Percentiles rank a stretch among this genome's conserved stretches.
phyloP scores from a whole-genome alignment of 2,797 vertebrate genomes.

The Eulemur coronatus region DNA sequence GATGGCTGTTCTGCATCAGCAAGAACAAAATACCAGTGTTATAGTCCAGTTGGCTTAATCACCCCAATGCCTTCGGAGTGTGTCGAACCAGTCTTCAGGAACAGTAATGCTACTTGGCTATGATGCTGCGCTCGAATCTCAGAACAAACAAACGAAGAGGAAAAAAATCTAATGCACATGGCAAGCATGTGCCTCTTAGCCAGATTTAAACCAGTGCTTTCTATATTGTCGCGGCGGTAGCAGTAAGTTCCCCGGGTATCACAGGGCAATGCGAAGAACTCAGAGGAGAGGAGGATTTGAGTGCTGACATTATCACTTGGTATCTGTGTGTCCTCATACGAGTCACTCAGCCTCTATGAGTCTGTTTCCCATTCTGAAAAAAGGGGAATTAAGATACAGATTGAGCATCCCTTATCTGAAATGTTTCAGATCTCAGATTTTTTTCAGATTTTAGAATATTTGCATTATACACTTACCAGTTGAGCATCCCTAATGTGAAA shows the following conservation, averaged over 20 bases:
- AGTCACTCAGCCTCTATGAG: neutral
- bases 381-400: neutral
- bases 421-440: neutral
- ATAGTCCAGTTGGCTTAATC: neutral
- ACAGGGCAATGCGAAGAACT: neutral
- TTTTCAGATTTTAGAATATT: neutral
- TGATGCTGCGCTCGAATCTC: neutral
- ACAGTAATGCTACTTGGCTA: neutral
- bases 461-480: neutral
- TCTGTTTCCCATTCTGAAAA: neutral
- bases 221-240: neutral
- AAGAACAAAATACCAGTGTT: conserved; percentile 7
- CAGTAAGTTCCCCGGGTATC: neutral
- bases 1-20: conserved; percentile 32
- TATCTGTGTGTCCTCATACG: neutral
- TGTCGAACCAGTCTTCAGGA: neutral
- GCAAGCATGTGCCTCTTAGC: too few species aligned
- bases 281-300: neutral
- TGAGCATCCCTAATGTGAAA: neutral
- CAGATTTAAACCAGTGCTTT: neutral
- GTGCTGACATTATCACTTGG: neutral
- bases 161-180: neutral
- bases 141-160: neutral
- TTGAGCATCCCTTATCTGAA: neutral
- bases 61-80: neutral